A percentile compares a stretch with the other conserved stretches of the same genome.
phyloP scores from a whole-genome alignment of 2,888 invertebrate genomes.

The Leucophenga montana region DNA sequence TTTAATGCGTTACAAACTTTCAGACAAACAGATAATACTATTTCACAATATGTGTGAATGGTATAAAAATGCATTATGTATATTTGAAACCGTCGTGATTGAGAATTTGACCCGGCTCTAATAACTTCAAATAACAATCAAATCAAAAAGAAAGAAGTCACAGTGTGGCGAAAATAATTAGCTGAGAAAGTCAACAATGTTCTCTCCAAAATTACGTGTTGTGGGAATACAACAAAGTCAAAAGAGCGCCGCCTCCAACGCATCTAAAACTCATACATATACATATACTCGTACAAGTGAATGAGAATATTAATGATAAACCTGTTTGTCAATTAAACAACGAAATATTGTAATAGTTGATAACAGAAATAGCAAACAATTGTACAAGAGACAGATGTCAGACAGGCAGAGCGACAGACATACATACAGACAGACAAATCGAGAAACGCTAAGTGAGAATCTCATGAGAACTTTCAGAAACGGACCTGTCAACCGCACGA shows the following conservation, averaged over 20 bases:
- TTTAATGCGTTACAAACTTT: too few relatives aligned
- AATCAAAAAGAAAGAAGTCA: background rate
- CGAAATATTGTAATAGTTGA: constrained; percentile 63
- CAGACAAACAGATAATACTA: too few relatives aligned
- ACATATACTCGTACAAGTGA: constrained; percentile 31
- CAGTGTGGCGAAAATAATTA: constrained; percentile 17
- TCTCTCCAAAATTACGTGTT: constrained; percentile 51
- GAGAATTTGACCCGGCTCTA: constrained; percentile 21
- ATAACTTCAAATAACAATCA: constrained; percentile 18
- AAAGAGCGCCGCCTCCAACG: constrained; percentile 47
- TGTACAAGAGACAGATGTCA: background rate
- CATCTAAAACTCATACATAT: constrained; percentile 22
- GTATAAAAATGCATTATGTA: too few relatives aligned
- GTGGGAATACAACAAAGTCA: constrained; percentile 56
- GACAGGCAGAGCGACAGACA: background rate
- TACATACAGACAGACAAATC: background rate
- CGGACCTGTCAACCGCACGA: constrained; percentile 55
- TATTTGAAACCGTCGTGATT: background rate
- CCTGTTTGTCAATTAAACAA: constrained; percentile 66
- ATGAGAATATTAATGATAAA: constrained; percentile 56
- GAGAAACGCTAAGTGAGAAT: constrained; percentile 25
- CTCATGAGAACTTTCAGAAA: constrained; percentile 61
- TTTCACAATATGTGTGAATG: too few relatives aligned
- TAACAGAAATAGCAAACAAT: constrained; percentile 59
- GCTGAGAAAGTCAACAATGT: constrained; percentile 25